A percentile compares a stretch with the other conserved stretches of the same genome.
These are phyloP conservation scores for Micromys minutus DNA, from an alignment of 2,113 vertebrate genomes.

Conservation along the genomic window DNA sequence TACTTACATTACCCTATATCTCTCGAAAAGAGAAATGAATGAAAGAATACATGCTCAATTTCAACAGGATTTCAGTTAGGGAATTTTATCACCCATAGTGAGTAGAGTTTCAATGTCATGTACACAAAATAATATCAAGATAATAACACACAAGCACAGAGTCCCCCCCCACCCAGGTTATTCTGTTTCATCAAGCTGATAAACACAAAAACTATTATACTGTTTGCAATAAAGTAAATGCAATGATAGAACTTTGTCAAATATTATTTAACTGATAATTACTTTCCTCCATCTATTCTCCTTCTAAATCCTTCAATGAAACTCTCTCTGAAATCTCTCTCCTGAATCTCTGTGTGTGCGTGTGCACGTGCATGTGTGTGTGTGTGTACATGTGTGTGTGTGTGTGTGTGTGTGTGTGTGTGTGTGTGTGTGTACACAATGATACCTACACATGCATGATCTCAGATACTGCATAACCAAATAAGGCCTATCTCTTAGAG, in stretches of 20 bases:
- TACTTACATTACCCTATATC: not conserved
- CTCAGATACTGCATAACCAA: not conserved
- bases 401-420: not conserved
- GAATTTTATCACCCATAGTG: not conserved
- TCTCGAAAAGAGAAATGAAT: not conserved
- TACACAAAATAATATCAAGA: too few relatives aligned
- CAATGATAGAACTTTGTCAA: not conserved
- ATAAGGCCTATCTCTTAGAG: not conserved
- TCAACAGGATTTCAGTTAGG: too few relatives aligned
- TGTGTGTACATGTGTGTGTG: not conserved
- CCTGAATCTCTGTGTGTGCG: too few relatives aligned
- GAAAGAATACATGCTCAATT: not conserved
- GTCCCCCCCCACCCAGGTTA: not conserved
- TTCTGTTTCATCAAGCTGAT: not conserved
- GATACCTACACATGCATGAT: not conserved
- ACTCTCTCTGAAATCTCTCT: not conserved
- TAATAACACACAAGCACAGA: not conserved
- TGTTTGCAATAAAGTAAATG: not conserved
- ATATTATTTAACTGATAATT: not conserved
- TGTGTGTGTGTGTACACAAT: not conserved
- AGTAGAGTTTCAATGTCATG: not conserved
- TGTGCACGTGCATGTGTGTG: too few relatives aligned
- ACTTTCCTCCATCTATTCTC: not conserved
- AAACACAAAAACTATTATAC: not conserved
- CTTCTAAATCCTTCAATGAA: not conserved